A percentile compares a stretch with the other conserved stretches of the same genome.
phyloP scores from a whole-genome alignment of 1,140 invertebrate genomes.

The Drosophila triauraria region DNA sequence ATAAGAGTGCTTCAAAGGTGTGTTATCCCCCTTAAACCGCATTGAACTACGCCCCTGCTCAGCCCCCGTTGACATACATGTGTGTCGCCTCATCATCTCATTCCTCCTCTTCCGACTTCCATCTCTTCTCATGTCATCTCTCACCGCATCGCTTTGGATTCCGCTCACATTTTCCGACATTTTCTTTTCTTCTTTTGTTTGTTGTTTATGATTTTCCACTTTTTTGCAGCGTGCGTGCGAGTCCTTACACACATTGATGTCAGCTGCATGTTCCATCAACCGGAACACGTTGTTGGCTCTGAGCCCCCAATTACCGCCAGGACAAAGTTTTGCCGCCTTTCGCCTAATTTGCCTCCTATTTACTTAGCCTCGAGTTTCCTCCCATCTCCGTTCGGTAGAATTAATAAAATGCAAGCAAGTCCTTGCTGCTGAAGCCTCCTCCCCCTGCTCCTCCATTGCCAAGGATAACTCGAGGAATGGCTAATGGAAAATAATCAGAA shows the following conservation, averaged over 20 bases:
- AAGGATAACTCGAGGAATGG: constrained; percentile 25
- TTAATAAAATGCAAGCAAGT: constrained; percentile 49
- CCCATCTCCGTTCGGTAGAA: constrained; percentile 25
- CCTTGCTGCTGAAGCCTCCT: constrained; percentile 9
- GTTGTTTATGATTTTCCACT: constrained; percentile 41
- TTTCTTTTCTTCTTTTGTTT: constrained; percentile 36
- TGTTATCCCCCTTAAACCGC: background rate
- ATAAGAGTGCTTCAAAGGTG: no score
- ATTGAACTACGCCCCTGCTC: background rate
- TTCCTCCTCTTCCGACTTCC: background rate
- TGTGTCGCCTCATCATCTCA: background rate
- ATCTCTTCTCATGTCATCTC: constrained; percentile 8
- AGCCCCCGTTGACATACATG: background rate
- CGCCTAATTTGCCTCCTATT: constrained; percentile 68
- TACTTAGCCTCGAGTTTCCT: constrained; percentile 45
- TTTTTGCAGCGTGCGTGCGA: constrained; percentile 39
- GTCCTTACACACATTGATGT: constrained; percentile 59
- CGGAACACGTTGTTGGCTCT: constrained; percentile 42
- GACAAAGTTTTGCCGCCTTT: constrained; percentile 40
- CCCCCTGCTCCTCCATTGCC: background rate
- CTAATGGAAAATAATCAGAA: constrained; percentile 58
- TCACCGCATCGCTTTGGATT: constrained; percentile 34
- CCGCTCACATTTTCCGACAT: constrained; percentile 45
- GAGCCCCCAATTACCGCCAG: constrained; percentile 12
- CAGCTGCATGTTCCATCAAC: constrained; percentile 68